A percentile compares a stretch with the other conserved stretches of the same genome.
Conservation (phyloP, 2,888 invertebrate species). For the Myathropa florea region DNA sequence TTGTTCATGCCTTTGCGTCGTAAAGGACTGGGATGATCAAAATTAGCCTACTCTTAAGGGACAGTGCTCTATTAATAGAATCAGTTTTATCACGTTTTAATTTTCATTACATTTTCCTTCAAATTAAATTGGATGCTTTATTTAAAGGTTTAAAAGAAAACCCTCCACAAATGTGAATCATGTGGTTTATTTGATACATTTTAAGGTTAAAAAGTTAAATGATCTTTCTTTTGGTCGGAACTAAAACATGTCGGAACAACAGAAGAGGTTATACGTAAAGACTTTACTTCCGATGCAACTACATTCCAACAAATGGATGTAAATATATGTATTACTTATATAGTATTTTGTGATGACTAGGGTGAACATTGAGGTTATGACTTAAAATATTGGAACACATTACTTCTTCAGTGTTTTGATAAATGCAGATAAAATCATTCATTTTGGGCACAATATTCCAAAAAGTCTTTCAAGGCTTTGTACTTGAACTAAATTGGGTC, state of each 20-base stretch:
- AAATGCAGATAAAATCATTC: conserved; percentile 51
- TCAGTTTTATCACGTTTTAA: no score
- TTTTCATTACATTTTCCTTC: no score
- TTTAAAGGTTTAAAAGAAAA: not conserved
- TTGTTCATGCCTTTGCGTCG: no score
- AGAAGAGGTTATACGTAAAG: not conserved
- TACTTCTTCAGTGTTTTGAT: conserved; percentile 11
- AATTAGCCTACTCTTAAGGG: no score
- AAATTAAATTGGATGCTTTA: no score
- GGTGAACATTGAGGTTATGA: conserved; percentile 49
- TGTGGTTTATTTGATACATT: conserved; percentile 56
- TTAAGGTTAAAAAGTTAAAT: conserved; percentile 37
- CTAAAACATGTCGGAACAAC: conserved; percentile 21
- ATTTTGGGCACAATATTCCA: conserved; percentile 60
- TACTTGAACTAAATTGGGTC: conserved; percentile 42
- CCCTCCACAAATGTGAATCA: conserved; percentile 31
- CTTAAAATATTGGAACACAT: conserved; percentile 48
- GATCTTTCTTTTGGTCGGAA: conserved; percentile 31
- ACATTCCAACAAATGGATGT: conserved; percentile 5
- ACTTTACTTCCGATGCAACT: not conserved
- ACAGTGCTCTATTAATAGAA: no score
- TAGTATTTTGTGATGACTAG: conserved; percentile 61
- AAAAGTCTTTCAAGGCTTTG: conserved; percentile 42
- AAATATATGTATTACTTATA: no score
- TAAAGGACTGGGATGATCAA: no score